These are phyloP conservation scores for Idaea aversata DNA, from an alignment of 2,888 invertebrate species.

Conservation along the genomic window DNA sequence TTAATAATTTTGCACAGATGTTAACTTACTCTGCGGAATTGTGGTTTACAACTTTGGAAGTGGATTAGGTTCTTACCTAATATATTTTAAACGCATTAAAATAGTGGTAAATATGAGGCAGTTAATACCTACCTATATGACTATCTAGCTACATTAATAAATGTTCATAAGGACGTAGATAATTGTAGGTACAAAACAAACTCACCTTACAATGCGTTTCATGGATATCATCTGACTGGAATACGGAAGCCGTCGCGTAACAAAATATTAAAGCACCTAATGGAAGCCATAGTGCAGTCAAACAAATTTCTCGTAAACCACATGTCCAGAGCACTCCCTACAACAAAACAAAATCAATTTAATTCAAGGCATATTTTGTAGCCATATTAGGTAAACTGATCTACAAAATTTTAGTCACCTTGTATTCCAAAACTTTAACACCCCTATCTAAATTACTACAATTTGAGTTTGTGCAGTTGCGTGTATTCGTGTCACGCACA, in stretches of 20 bases:
- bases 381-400: conserved; percentile 6
- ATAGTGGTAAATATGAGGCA: no score
- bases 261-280: conserved; percentile 91
- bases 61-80: no score
- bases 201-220: conserved; percentile 97
- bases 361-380: background rate
- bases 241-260: conserved; percentile 93
- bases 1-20: no score
- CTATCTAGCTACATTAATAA: no score
- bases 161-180: no score
- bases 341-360: conserved; percentile 29
- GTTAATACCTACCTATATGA: no score
- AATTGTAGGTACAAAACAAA: conserved; percentile 30
- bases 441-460: conserved; percentile 53
- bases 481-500: conserved; percentile 48
- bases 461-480: conserved; percentile 54
- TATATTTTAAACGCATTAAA: no score
- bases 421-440: conserved; percentile 63
- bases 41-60: no score
- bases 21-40: no score
- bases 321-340: conserved; percentile 84
- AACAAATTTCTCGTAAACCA: conserved; percentile 89
- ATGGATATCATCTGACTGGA: conserved; percentile 95
- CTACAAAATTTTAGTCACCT: conserved; percentile 42
- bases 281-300: conserved; percentile 91